Evolutionary conservation across 2,888 invertebrate species (phyloP), one percentile per base, ranked within the genome.

Genomic region (Lycia hirtaria): DNA sequence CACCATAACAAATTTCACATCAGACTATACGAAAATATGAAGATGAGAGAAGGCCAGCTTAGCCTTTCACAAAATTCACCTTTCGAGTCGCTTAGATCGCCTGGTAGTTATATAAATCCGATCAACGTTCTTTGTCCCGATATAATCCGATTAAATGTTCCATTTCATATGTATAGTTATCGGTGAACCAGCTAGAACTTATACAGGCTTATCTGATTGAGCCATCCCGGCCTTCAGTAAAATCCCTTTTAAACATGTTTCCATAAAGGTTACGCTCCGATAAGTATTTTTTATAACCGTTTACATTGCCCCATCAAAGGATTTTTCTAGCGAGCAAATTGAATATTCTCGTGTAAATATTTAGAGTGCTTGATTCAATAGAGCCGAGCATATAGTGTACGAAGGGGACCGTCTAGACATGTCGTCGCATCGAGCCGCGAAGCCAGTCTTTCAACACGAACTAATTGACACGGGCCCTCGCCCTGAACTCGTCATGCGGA

Each of bases 401-500:
- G 35, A 32, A 56, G 64, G 66, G 69, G 52, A 59, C 47, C 38
- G 62, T 62, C 60, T 72, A 66, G 73, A 73, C 74, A 70, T 72
- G 71, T 71, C 62, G 69, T 69, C 56, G 65, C 65, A 64, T 54
- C 62, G 65, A 60, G 64, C 58, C 63, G 60, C 67, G 65, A 63
- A 72, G 71, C 71, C 68, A 72, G 71, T 68, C 68, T 71, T 70
- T 71, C 65, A 68, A 72, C 72, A 52, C 69, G 63, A 71, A 73
- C 73, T 84, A 85, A 87, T 85, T 82, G 80, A 75, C 76, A 63
- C 67, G 69, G 71, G 69, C 77, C 74, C 79, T 76, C 78, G 66
- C 72, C 70, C 69, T 64, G 45, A 62, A 65, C 66, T 71, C 72
- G 76, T 73, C 79, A 76, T 75, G 78, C 73, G 64, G 77, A 75